Conservation (phyloP, 2,797 vertebrate species). For the Liparis tanakae region DNA sequence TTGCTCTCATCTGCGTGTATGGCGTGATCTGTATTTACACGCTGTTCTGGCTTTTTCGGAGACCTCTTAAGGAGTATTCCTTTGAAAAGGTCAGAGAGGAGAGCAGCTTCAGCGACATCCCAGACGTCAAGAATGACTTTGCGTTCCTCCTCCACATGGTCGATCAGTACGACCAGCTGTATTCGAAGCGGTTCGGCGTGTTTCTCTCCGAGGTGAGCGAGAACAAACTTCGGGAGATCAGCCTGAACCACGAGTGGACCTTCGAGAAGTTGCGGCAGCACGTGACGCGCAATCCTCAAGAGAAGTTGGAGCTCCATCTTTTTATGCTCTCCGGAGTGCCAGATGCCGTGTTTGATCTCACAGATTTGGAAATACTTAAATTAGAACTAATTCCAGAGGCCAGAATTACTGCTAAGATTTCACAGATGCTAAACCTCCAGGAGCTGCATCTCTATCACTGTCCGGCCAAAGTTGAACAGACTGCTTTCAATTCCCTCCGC, state of each 20-base stretch:
- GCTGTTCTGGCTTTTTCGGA: conserved; percentile 96
- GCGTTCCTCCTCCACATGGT: conserved; percentile 99
- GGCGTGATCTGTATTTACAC: conserved; percentile 97
- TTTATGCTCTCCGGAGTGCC: conserved; percentile 98
- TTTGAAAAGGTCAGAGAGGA: conserved; percentile 98
- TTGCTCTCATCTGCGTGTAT: conserved; percentile 94
- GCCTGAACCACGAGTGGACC: conserved; percentile 98
- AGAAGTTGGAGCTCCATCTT: conserved; percentile 94
- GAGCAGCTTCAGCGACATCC: conserved; percentile 99
- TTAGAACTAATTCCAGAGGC: conserved; percentile 97
- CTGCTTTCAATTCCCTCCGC: conserved; percentile 96
- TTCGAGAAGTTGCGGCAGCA: conserved; percentile 96
- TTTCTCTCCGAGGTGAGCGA: conserved; percentile 98
- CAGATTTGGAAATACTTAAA: conserved; percentile 94
- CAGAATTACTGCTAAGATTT: conserved; percentile 95
- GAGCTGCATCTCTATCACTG: conserved; percentile 98
- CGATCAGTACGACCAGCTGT: conserved; percentile 97
- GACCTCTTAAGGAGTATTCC: conserved; percentile 97
- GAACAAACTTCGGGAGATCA: conserved; percentile 96
- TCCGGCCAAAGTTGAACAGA: conserved; percentile 97
- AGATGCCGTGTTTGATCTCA: conserved; percentile 95
- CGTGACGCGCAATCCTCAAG: conserved; percentile 92
- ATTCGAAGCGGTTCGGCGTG: conserved; percentile 97
- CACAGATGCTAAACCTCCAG: conserved; percentile 96
- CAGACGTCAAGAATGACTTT: conserved; percentile 99